Percentiles rank a stretch among this genome's conserved stretches.
Evolutionary conservation across 92 coral and sea anemone species (phyloP).

Genomic region (Epizoanthus ramosus): DNA sequence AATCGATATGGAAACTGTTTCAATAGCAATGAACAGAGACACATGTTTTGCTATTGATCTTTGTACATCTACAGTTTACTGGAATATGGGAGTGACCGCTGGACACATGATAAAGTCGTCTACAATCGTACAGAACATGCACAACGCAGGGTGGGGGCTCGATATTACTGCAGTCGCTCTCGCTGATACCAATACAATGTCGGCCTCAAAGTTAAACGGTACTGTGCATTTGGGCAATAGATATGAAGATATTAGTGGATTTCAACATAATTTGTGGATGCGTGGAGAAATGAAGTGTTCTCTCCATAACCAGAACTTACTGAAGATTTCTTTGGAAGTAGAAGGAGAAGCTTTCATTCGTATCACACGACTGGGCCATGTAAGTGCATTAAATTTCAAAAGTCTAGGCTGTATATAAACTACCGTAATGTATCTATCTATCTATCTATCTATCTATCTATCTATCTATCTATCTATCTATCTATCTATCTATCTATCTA

Average conservation of each 20-base stretch:
- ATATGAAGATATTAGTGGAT: conserved; percentile 3
- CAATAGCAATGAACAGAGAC: conserved; percentile 23
- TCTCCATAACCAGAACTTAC: background rate
- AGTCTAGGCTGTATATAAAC: background rate
- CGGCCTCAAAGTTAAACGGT: conserved; percentile 11
- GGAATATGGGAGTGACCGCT: conserved; percentile 20
- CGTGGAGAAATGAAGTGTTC: background rate
- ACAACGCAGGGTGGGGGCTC: conserved; percentile 25
- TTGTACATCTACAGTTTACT: conserved; percentile 38
- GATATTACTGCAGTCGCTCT: conserved; percentile 40
- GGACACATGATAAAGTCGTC: conserved; percentile 8
- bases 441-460: no score
- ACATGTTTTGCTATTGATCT: conserved; percentile 50
- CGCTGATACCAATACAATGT: background rate
- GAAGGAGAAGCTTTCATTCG: conserved; percentile 26
- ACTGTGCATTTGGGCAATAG: background rate
- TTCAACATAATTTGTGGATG: conserved; percentile 45
- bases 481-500: no score
- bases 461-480: no score
- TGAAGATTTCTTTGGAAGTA: background rate
- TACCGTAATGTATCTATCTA: no score
- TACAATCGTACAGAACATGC: conserved; percentile 31
- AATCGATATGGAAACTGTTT: conserved; percentile 25
- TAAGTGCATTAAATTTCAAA: background rate
- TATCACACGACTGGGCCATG: background rate